Percentiles rank a stretch among this genome's conserved stretches.
phyloP scores from a whole-genome alignment of 2,888 invertebrate species.

The Dynastes maya region DNA sequence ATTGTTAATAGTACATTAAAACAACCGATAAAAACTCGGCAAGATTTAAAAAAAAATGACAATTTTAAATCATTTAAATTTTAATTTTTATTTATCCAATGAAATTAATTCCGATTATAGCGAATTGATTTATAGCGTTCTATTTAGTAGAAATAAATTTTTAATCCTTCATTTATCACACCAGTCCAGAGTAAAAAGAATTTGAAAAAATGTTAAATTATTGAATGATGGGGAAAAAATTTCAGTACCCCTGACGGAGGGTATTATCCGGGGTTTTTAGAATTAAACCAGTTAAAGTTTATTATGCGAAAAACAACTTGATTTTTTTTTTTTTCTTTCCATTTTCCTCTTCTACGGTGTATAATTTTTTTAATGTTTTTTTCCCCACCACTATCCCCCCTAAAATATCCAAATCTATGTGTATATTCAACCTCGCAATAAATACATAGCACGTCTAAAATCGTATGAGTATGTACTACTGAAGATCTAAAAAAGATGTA shows the following conservation, averaged over 20 bases:
- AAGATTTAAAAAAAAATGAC: not conserved
- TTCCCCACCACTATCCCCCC: slow-evolving; percentile 8
- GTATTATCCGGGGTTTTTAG: not conserved
- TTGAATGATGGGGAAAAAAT: slow-evolving; percentile 10
- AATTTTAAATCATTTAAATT: not conserved
- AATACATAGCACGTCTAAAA: slow-evolving; percentile 22
- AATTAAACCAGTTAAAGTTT: slow-evolving; percentile 9
- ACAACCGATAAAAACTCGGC: too few relatives aligned
- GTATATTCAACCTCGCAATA: slow-evolving; percentile 19
- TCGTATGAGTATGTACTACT: slow-evolving; percentile 29
- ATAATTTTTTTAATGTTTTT: slow-evolving; percentile 3
- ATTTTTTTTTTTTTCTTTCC: slow-evolving; percentile 30
- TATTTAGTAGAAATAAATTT: not conserved
- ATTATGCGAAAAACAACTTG: slow-evolving; percentile 12
- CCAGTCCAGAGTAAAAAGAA: not conserved
- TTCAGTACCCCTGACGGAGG: slow-evolving; percentile 16
- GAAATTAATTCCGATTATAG: slow-evolving; percentile 9
- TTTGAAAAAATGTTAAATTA: slow-evolving; percentile 12
- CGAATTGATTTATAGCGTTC: slow-evolving; percentile 9
- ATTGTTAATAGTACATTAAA: slow-evolving; percentile 1
- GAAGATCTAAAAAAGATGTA: slow-evolving; percentile 14
- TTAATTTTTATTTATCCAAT: not conserved
- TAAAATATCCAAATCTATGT: slow-evolving; percentile 5
- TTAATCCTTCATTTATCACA: not conserved
- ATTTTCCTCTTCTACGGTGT: not conserved